Evolutionary conservation across 2,113 vertebrate species (phyloP).

Genomic region (Cephalopterus ornatus): DNA sequence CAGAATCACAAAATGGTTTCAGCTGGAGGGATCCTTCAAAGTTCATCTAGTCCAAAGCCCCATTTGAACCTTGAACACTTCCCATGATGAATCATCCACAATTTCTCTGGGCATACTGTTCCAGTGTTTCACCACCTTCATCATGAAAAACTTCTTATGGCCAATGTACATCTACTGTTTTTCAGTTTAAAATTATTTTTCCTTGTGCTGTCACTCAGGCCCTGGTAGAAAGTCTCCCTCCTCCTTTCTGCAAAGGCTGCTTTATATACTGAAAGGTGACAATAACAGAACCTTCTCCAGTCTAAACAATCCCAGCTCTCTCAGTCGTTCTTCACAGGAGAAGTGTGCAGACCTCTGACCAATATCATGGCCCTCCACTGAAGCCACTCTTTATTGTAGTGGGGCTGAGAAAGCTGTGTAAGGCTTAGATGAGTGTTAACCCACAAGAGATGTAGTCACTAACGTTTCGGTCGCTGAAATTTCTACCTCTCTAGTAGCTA

Average conservation of each 20-base stretch:
- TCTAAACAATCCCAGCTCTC: neutral
- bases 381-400: neutral
- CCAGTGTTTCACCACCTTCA: neutral
- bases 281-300: fast-evolving
- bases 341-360: neutral
- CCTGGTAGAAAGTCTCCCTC: neutral
- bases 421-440: neutral
- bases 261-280: neutral
- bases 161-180: neutral
- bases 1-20: neutral
- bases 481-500: neutral
- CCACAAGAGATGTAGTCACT: neutral
- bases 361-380: neutral
- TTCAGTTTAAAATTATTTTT: neutral
- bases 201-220: neutral
- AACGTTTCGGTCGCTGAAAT: neutral
- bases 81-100: neutral
- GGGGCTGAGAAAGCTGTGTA: neutral
- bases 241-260: neutral
- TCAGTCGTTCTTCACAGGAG: neutral
- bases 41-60: neutral
- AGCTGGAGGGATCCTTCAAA: neutral
- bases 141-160: neutral
- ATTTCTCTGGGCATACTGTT: neutral
- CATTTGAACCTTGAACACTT: neutral